phyloP scores from a whole-genome alignment of 2,888 invertebrate species.

The Eristalis arbustorum region DNA sequence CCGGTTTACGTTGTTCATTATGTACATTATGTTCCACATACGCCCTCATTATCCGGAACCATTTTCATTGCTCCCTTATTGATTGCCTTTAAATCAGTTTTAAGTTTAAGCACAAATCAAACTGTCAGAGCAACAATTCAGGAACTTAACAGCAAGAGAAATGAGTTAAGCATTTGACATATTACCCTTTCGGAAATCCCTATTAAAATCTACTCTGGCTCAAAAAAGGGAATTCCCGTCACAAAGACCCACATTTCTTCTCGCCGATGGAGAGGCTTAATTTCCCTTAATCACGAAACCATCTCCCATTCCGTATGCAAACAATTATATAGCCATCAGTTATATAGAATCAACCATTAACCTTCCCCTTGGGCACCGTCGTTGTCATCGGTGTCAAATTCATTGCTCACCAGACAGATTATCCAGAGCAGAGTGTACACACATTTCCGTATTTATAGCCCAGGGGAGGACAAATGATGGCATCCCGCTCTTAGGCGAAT shows the following conservation, averaged over 20 bases:
- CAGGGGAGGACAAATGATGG: constrained; percentile 37
- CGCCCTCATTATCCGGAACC: too few relatives aligned
- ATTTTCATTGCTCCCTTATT: too few relatives aligned
- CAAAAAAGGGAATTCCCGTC: neutral
- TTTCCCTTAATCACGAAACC: constrained; percentile 39
- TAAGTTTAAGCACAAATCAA: too few relatives aligned
- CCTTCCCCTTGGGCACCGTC: constrained; percentile 29
- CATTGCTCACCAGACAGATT: constrained; percentile 61
- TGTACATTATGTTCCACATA: too few relatives aligned
- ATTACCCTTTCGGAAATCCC: constrained; percentile 30
- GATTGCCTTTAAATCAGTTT: too few relatives aligned
- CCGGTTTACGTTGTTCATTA: too few relatives aligned
- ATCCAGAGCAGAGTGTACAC: constrained; percentile 41
- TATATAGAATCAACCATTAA: constrained; percentile 59
- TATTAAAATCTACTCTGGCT: neutral
- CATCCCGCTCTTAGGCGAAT: constrained; percentile 3
- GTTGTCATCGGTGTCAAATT: constrained; percentile 47
- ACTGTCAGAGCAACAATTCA: too few relatives aligned
- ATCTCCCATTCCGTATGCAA: constrained; percentile 47
- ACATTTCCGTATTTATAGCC: constrained; percentile 54
- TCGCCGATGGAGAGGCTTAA: constrained; percentile 1
- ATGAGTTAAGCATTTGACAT: constrained; percentile 5
- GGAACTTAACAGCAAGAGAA: too few relatives aligned
- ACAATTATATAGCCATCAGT: constrained; percentile 61
- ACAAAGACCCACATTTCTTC: constrained; percentile 9